A percentile compares a stretch with the other conserved stretches of the same genome.
phyloP scores from a whole-genome alignment of 2,888 invertebrate genomes.

The Creontiades dilutus region DNA sequence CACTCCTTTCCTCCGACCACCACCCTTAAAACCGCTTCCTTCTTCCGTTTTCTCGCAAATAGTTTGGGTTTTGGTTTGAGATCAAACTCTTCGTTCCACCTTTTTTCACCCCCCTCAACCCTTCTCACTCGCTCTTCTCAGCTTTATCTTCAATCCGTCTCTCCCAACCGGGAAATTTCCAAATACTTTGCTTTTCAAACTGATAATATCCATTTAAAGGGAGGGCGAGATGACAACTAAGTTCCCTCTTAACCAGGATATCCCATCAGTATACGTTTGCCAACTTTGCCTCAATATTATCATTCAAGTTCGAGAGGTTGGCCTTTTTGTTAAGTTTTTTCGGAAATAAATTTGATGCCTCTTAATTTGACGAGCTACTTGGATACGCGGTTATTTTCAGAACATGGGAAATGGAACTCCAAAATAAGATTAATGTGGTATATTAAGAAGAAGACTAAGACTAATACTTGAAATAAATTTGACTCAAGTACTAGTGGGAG shows the following conservation, averaged over 20 bases:
- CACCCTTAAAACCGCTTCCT: constrained; percentile 52
- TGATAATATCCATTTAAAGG: constrained; percentile 46
- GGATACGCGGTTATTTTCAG: too few relatives aligned
- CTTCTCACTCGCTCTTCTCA: not conserved
- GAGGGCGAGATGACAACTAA: not conserved
- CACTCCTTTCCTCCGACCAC: not conserved
- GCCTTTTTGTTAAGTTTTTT: too few relatives aligned
- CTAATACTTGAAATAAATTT: too few relatives aligned
- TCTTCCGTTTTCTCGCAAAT: constrained; percentile 59
- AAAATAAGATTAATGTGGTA: too few relatives aligned
- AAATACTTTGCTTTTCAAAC: constrained; percentile 64
- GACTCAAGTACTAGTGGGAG: too few relatives aligned
- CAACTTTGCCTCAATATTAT: constrained; percentile 55
- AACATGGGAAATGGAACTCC: too few relatives aligned
- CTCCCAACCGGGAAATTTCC: constrained; percentile 10
- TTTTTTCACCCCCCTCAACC: not conserved
- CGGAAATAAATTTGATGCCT: too few relatives aligned
- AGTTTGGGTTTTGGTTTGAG: constrained; percentile 59
- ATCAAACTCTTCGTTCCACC: constrained; percentile 35
- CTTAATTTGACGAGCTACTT: too few relatives aligned
- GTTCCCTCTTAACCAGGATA: not conserved
- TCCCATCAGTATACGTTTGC: not conserved
- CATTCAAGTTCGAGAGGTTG: constrained; percentile 8
- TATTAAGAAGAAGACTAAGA: too few relatives aligned
- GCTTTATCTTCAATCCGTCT: constrained; percentile 31